These are phyloP conservation scores for Tetheella fluctuosa DNA, from an alignment of 2,888 invertebrate genomes.

Conservation along the genomic window DNA sequence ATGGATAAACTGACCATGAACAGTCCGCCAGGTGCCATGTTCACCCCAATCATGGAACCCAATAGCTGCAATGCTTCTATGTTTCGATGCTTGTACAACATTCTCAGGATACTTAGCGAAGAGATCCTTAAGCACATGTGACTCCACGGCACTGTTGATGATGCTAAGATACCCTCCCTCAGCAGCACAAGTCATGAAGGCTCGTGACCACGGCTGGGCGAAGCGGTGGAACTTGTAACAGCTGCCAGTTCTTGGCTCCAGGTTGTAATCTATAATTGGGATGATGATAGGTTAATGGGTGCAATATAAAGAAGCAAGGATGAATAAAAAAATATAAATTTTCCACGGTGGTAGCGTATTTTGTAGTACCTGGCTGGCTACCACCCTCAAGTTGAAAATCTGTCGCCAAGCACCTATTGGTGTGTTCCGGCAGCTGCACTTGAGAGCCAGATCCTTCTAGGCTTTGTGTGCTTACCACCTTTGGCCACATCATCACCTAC, in stretches of 20 bases:
- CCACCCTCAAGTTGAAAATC: no score
- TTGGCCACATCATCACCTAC: no score
- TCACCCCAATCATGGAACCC: slow-evolving; percentile 43
- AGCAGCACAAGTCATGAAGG: slow-evolving; percentile 32
- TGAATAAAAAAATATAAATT: no score
- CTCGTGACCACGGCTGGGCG: slow-evolving; percentile 29
- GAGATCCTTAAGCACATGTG: slow-evolving; percentile 32
- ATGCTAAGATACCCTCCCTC: slow-evolving; percentile 40
- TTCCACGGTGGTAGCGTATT: no score
- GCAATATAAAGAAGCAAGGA: no score
- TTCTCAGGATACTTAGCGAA: slow-evolving; percentile 22
- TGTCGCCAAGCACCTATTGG: no score
- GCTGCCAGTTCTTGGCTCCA: slow-evolving; percentile 31
- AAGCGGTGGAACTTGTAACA: slow-evolving; percentile 41
- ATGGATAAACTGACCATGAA: slow-evolving; percentile 37
- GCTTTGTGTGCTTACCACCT: no score
- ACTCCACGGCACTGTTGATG: slow-evolving; percentile 38
- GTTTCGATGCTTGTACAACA: slow-evolving; percentile 16
- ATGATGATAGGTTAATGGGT: not conserved
- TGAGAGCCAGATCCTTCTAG: no score
- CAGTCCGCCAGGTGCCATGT: slow-evolving; percentile 36
- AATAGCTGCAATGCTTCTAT: slow-evolving; percentile 30
- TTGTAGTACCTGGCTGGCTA: no score
- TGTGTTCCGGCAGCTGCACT: no score
- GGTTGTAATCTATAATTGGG: slow-evolving; percentile 26